Conservation (phyloP, 2,888 invertebrate genomes). For the Slavum lentiscoides region DNA sequence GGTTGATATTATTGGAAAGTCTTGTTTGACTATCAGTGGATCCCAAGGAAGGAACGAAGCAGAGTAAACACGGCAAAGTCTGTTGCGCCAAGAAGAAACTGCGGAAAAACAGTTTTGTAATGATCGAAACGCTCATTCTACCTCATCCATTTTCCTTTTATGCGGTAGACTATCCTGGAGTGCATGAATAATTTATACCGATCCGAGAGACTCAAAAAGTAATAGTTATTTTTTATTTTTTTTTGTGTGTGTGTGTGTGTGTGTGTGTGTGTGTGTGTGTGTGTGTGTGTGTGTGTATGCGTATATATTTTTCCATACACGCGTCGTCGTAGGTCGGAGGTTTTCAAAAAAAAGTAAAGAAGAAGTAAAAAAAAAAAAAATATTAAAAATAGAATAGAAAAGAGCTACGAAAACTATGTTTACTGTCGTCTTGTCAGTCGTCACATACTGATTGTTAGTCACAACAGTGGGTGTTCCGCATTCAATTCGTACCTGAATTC, state of each 20-base stretch:
- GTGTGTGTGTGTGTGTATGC: conserved; percentile 1
- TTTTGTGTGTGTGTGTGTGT: conserved; percentile 4
- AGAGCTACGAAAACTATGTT: conserved; percentile 22
- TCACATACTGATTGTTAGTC: conserved; percentile 30
- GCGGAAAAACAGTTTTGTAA: conserved; percentile 49
- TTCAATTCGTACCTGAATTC: conserved; percentile 34
- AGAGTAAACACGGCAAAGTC: conserved; percentile 38
- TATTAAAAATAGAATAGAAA: neutral
- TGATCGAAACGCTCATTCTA: conserved; percentile 28
- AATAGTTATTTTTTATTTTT: conserved; percentile 44
- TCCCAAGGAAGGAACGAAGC: conserved; percentile 11
- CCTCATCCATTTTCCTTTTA: conserved; percentile 38
- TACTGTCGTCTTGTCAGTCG: conserved; percentile 26
- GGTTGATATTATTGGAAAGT: conserved; percentile 34
- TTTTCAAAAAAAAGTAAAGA: neutral
- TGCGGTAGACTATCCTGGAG: conserved; percentile 32
- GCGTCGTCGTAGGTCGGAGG: neutral
- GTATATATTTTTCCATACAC: conserved; percentile 2
- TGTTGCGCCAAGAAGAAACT: conserved; percentile 23
- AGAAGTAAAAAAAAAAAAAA: too few species aligned
- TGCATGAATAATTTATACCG: conserved; percentile 50
- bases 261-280: neutral
- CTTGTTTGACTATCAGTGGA: conserved; percentile 35
- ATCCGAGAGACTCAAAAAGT: conserved; percentile 36
- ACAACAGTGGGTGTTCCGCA: neutral